These are phyloP conservation scores for Abrostola tripartita DNA, from an alignment of 2,888 invertebrate genomes.

Conservation along the genomic window DNA sequence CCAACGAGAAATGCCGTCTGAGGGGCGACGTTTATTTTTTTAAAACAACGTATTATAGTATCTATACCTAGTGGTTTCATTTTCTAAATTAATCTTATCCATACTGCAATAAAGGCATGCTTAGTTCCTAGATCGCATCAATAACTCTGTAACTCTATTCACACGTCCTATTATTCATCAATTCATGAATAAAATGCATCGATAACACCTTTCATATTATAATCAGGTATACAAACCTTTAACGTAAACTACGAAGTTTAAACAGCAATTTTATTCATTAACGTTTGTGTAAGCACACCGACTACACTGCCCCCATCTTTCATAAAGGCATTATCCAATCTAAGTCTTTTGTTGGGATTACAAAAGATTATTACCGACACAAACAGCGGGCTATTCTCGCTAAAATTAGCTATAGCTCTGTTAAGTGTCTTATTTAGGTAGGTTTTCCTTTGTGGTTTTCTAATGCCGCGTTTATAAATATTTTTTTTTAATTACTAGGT, in stretches of 20 bases:
- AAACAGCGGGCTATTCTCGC: constrained; percentile 47
- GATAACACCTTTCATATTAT: no score
- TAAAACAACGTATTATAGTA: no score
- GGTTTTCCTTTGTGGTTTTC: constrained; percentile 37
- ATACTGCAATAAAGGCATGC: no score
- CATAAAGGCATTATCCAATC: constrained; percentile 54
- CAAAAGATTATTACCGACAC: constrained; percentile 55
- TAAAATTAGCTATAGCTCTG: constrained; percentile 31
- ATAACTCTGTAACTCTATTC: no score
- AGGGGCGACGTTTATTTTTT: no score
- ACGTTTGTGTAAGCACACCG: background rate
- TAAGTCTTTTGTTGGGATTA: constrained; percentile 48
- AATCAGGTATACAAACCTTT: no score
- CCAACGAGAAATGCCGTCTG: no score
- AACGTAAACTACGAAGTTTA: background rate
- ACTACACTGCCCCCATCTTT: constrained; percentile 27
- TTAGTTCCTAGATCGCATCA: no score
- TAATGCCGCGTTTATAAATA: constrained; percentile 38
- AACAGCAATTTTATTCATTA: constrained; percentile 1
- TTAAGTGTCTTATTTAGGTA: constrained; percentile 16
- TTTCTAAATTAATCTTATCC: no score
- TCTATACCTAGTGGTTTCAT: no score
- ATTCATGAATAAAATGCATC: no score
- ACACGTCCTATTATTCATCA: no score
- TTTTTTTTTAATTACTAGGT: constrained; percentile 30